phyloP scores from a whole-genome alignment of 1,140 invertebrate species.

The Teleopsis dalmanni region DNA sequence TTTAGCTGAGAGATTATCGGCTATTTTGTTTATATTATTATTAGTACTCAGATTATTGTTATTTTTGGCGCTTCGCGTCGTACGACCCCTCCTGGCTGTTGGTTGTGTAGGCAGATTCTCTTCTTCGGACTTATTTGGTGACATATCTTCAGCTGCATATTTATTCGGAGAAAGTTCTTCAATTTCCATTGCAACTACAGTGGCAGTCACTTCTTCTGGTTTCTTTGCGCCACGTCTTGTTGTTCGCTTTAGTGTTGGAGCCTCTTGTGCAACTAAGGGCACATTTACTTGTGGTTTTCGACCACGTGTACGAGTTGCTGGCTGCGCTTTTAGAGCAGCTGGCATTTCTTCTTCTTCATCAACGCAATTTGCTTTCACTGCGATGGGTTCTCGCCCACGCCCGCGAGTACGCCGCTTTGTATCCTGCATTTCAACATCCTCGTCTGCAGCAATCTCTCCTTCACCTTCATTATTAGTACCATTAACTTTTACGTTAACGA shows the following conservation, averaged over 20 bases:
- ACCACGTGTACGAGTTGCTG: conserved; percentile 7
- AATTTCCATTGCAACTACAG: not conserved
- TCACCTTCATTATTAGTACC: conserved; percentile 19
- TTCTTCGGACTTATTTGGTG: conserved; percentile 9
- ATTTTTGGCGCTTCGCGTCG: conserved; percentile 23
- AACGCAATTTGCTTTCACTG: conserved; percentile 3
- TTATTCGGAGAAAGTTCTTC: no score
- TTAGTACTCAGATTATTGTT: conserved; percentile 29
- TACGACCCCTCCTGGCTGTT: conserved; percentile 25
- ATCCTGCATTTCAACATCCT: not conserved
- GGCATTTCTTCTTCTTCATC: conserved; percentile 3
- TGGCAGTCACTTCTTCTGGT: not conserved
- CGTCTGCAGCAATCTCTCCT: not conserved
- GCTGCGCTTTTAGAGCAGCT: conserved; percentile 1
- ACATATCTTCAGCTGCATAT: conserved; percentile 7
- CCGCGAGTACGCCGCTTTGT: conserved; percentile 16
- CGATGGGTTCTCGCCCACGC: conserved; percentile 18
- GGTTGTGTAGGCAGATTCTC: conserved; percentile 5
- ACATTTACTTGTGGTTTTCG: conserved; percentile 2
- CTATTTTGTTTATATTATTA: conserved; percentile 40
- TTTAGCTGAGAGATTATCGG: conserved; percentile 33
- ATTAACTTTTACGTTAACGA: not conserved
- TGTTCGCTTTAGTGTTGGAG: conserved; percentile 3
- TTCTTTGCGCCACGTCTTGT: conserved; percentile 9
- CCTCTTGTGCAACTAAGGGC: not conserved